Evolutionary conservation across 2,797 vertebrate genomes (phyloP).

Genomic region (Peromyscus nudipes): DNA sequence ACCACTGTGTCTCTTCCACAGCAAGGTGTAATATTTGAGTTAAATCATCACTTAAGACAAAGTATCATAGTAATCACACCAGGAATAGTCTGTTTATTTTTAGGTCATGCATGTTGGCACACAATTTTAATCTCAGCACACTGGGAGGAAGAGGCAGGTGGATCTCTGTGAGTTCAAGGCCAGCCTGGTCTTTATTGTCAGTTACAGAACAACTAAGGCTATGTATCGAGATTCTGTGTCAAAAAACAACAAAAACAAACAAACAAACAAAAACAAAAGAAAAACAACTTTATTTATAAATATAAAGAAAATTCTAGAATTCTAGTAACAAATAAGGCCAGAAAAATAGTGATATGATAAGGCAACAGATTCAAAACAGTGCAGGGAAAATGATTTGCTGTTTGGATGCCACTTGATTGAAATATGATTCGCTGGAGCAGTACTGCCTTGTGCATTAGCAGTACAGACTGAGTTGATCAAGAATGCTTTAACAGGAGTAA

Average conservation of each 20-base stretch:
- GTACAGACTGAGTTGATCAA: neutral
- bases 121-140: neutral
- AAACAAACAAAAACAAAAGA: too few relatives aligned
- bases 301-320: neutral
- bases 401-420: neutral
- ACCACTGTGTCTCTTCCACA: neutral
- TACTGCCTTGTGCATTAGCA: neutral
- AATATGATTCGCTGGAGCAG: neutral
- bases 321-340: neutral
- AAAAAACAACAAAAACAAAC: too few relatives aligned
- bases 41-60: neutral
- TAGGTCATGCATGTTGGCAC: neutral
- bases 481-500: neutral
- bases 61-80: neutral
- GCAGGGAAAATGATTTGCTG: neutral
- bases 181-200: neutral
- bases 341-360: neutral
- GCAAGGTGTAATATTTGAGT: neutral
- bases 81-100: neutral
- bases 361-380: neutral
- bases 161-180: neutral
- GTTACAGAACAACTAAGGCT: neutral
- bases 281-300: neutral
- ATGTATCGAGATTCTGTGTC: neutral
- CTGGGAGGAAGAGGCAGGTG: neutral